phyloP scores from a whole-genome alignment of 2,113 vertebrate species.

The Chitala chitala region DNA sequence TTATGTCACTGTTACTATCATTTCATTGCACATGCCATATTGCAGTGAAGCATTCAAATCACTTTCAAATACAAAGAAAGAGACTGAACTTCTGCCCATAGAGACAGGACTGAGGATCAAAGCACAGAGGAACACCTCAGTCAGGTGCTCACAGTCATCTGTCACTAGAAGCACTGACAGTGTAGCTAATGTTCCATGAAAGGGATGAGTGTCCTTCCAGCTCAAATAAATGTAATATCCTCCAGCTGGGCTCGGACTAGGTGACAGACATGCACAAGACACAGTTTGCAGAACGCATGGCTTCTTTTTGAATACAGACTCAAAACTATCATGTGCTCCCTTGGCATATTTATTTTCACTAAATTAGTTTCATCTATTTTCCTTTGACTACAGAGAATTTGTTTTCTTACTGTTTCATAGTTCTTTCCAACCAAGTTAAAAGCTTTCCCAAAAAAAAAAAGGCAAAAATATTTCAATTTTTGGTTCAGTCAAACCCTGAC shows the following conservation, averaged over 20 bases:
- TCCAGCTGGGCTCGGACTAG: background rate
- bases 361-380: background rate
- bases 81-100: background rate
- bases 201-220: conserved; percentile 30
- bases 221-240: conserved; percentile 25
- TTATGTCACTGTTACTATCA: background rate
- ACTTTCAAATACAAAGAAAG: background rate
- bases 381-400: too few relatives aligned
- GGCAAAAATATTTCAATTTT: too few relatives aligned
- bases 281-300: background rate
- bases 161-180: conserved; percentile 20
- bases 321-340: background rate
- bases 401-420: too few relatives aligned
- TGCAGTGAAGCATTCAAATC: background rate
- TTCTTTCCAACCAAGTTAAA: too few relatives aligned
- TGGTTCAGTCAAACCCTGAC: background rate
- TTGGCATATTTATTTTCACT: background rate
- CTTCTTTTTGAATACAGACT: background rate
- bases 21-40: background rate
- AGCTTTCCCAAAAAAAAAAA: too few relatives aligned
- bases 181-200: conserved; percentile 32
- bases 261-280: conserved; percentile 18
- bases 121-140: background rate
- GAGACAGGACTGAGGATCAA: background rate
- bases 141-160: conserved; percentile 28